Conservation (phyloP, 2,113 vertebrate genomes). For the Solea solea region DNA sequence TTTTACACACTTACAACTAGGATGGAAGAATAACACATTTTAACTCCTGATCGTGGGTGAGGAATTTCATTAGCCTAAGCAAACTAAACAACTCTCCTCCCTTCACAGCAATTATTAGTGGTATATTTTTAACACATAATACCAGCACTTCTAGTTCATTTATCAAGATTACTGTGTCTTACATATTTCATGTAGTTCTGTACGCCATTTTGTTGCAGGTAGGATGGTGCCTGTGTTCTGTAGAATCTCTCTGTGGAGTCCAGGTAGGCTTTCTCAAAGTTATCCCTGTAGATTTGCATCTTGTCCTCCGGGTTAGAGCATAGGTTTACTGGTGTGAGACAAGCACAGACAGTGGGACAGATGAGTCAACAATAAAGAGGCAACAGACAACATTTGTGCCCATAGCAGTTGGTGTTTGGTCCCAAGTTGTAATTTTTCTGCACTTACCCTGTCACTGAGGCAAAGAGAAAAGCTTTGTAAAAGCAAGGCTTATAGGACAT, state of each 20-base stretch:
- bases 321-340: slow-evolving; percentile 87
- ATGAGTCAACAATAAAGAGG: not conserved
- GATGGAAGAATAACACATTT: too few species aligned
- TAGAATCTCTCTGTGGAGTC: slow-evolving; percentile 99
- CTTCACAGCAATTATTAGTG: too few species aligned
- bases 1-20: too few species aligned
- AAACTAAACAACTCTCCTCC: too few species aligned
- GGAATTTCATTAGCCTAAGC: too few species aligned
- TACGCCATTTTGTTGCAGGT: slow-evolving; percentile 97
- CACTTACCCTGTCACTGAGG: too few species aligned
- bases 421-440: too few species aligned
- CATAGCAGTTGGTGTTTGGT: too few species aligned
- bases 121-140: not conserved
- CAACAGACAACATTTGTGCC: not conserved
- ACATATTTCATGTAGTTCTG: slow-evolving; percentile 99
- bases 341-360: not conserved
- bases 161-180: not conserved
- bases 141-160: not conserved
- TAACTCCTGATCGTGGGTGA: too few species aligned
- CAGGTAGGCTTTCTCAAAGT: slow-evolving; percentile 98
- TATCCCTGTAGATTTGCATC: slow-evolving; percentile 98
- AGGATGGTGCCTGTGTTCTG: slow-evolving; percentile 95
- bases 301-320: slow-evolving; percentile 98
- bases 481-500: too few species aligned
- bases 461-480: too few species aligned